Conservation (phyloP, 2,113 vertebrate species). For the Centropus bengalensis region DNA sequence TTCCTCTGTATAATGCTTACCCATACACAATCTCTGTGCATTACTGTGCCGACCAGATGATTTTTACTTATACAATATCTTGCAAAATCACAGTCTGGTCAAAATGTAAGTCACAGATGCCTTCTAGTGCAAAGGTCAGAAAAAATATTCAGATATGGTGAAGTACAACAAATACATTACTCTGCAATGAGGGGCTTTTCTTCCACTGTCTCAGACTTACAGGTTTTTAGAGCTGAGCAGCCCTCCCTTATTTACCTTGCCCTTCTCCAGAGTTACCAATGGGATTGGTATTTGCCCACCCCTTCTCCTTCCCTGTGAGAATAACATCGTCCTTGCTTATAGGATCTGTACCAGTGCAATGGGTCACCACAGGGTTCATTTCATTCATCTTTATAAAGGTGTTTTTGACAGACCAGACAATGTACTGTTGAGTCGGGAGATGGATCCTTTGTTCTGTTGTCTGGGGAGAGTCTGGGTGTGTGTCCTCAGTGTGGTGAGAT, state of each 20-base stretch:
- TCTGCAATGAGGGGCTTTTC: neutral
- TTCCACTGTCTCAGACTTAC: neutral
- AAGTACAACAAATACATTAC: neutral
- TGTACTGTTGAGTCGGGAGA: accelerated
- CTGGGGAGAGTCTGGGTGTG: neutral
- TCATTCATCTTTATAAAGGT: neutral
- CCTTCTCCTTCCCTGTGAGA: neutral
- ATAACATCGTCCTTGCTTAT: accelerated
- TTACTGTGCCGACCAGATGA: neutral
- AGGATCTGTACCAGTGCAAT: neutral
- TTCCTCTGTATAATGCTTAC: neutral
- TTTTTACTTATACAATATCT: neutral
- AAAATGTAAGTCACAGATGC: neutral
- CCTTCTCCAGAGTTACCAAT: neutral
- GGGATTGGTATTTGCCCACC: neutral
- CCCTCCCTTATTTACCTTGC: neutral
- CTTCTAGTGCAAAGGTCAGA: neutral
- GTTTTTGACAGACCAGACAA: neutral
- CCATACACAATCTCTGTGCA: neutral
- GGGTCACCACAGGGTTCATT: neutral
- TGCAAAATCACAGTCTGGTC: neutral
- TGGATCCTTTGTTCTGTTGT: neutral
- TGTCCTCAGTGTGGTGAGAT: neutral
- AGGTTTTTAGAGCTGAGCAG: neutral
- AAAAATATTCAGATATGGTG: neutral